Evolutionary conservation across 2,888 invertebrate genomes (phyloP).

Genomic region (Calliphora vomitoria): DNA sequence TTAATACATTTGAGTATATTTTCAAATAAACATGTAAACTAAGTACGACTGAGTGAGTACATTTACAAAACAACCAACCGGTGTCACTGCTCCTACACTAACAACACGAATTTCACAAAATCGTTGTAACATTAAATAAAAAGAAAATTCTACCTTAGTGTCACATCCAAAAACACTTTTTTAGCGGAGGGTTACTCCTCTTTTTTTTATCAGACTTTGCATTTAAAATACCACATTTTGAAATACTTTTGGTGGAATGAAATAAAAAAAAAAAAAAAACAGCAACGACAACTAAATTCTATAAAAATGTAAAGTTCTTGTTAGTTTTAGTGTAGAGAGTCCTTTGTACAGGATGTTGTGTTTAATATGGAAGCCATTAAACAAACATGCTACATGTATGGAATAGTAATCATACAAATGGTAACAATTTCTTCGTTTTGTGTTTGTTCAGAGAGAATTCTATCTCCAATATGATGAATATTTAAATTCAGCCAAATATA

Average conservation of each 20-base stretch:
- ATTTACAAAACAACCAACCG: slow-evolving; percentile 17
- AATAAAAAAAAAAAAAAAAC: background rate
- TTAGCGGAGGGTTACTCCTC: background rate
- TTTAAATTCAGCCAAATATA: slow-evolving; percentile 45
- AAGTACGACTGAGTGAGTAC: slow-evolving; percentile 38
- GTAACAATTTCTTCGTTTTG: slow-evolving; percentile 13
- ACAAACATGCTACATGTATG: slow-evolving; percentile 53
- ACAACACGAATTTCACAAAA: background rate
- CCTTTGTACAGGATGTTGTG: background rate
- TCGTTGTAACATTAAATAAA: slow-evolving; percentile 46
- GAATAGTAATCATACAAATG: slow-evolving; percentile 64
- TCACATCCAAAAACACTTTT: slow-evolving; percentile 52
- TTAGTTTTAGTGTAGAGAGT: slow-evolving; percentile 11
- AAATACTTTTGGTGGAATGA: slow-evolving; percentile 38
- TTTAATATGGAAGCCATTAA: slow-evolving; percentile 58
- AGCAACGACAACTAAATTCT: background rate
- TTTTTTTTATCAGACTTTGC: background rate
- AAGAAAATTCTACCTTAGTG: slow-evolving; percentile 53
- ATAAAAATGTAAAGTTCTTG: slow-evolving; percentile 20
- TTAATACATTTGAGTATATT: slow-evolving; percentile 54
- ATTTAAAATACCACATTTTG: slow-evolving; percentile 51
- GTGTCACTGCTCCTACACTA: slow-evolving; percentile 9
- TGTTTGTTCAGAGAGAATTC: slow-evolving; percentile 14
- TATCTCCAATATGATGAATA: slow-evolving; percentile 50
- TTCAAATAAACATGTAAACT: slow-evolving; percentile 57